Percentiles rank a stretch among this genome's conserved stretches.
Conservation (phyloP, 2,888 invertebrate genomes). For the Acronicta leporina region DNA sequence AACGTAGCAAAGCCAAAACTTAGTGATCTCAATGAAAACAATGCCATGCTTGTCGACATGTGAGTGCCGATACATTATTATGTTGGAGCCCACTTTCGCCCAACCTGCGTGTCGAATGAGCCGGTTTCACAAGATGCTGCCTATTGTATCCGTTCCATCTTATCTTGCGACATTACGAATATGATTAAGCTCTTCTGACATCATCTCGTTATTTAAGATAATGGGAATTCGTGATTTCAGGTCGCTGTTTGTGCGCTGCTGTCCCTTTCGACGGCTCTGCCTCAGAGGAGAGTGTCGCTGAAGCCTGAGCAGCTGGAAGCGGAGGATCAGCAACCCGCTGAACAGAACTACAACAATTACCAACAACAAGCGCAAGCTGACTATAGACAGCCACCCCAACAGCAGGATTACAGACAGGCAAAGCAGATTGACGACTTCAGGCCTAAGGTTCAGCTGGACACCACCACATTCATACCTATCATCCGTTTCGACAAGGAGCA, state of each 20-base stretch:
- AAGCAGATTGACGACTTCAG: conserved; percentile 83
- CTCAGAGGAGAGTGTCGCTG: conserved; percentile 79
- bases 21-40: conserved; percentile 78
- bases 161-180: conserved; percentile 84
- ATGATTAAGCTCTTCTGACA: conserved; percentile 86
- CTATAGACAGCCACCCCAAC: conserved; percentile 48
- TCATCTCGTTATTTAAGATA: conserved; percentile 70
- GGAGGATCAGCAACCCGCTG: conserved; percentile 77
- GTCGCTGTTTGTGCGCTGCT: conserved; percentile 75
- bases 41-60: conserved; percentile 72
- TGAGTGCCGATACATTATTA: conserved; percentile 75
- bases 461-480: conserved; percentile 94
- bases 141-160: conserved; percentile 86
- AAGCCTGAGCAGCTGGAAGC: conserved; percentile 68
- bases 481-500: conserved; percentile 95
- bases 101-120: conserved; percentile 82
- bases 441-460: conserved; percentile 83
- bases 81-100: conserved; percentile 83
- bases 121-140: conserved; percentile 81
- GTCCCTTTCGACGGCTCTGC: conserved; percentile 80
- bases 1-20: conserved; percentile 72
- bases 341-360: conserved; percentile 80
- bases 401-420: conserved; percentile 75
- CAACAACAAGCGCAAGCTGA: conserved; percentile 62
- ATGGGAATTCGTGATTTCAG: conserved; percentile 68